A percentile compares a stretch with the other conserved stretches of the same genome.
phyloP scores from a whole-genome alignment of 2,113 vertebrate genomes.

The Camelus dromedarius region DNA sequence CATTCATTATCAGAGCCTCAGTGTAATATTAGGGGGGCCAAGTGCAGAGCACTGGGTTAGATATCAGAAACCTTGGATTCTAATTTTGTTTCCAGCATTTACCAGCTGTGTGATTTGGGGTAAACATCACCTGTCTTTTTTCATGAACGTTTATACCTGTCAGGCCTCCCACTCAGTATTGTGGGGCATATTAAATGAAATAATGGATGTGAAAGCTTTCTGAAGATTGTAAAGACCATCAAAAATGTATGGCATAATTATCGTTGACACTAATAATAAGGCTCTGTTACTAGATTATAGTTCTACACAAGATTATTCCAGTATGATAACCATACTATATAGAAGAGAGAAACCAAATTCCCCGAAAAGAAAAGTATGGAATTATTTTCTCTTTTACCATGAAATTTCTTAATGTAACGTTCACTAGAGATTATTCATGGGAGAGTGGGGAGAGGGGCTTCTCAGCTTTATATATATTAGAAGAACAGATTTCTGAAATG shows the following conservation, averaged over 20 bases:
- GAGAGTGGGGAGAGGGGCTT: not conserved
- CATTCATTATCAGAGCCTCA: not conserved
- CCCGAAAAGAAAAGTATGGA: not conserved
- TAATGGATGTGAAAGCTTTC: not conserved
- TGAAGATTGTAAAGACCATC: constrained; percentile 18
- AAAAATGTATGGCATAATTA: constrained; percentile 48
- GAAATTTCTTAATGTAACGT: not conserved
- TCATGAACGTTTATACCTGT: not conserved
- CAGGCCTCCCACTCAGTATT: constrained; percentile 1
- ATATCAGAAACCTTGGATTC: not conserved
- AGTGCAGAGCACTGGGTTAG: not conserved
- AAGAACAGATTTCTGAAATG: constrained; percentile 41
- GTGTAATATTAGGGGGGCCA: not conserved
- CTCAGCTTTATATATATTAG: constrained; percentile 14
- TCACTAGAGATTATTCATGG: constrained; percentile 22
- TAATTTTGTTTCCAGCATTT: not conserved
- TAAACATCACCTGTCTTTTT: constrained; percentile 3
- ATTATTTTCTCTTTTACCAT: constrained; percentile 3
- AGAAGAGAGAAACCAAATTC: constrained; percentile 18
- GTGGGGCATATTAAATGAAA: not conserved
- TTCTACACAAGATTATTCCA: constrained; percentile 28
- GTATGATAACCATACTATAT: not conserved
- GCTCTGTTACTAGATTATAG: constrained; percentile 50
- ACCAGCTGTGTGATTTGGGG: not conserved
- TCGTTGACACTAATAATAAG: constrained; percentile 44